phyloP scores from a whole-genome alignment of 2,797 vertebrate genomes.

The Alectoris magna region DNA sequence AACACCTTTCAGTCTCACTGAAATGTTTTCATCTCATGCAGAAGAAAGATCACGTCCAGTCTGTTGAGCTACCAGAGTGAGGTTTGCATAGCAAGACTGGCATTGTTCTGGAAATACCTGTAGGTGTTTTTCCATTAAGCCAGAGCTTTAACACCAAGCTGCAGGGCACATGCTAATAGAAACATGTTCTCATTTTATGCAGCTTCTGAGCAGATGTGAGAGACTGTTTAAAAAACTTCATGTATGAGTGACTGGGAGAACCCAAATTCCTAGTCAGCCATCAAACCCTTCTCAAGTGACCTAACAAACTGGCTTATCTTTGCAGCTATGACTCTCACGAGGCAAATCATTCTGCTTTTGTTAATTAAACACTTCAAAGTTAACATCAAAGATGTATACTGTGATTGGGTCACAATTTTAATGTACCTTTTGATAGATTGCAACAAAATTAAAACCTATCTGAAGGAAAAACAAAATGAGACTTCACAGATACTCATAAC shows the following conservation, averaged over 20 bases:
- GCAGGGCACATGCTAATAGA: fast-evolving
- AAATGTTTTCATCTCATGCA: neutral
- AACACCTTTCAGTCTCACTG: fast-evolving
- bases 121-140: neutral
- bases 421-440: neutral
- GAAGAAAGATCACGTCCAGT: neutral
- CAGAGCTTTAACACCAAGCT: neutral
- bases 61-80: neutral
- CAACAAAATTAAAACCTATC: neutral
- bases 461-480: neutral
- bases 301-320: neutral
- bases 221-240: neutral
- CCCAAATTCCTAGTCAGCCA: neutral
- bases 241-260: neutral
- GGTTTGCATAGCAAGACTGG: neutral
- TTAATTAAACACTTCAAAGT: neutral
- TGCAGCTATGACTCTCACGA: neutral
- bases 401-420: neutral
- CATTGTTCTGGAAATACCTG: neutral
- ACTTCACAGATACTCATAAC: neutral
- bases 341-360: neutral
- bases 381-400: neutral
- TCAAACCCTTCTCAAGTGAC: neutral
- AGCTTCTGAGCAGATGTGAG: neutral
- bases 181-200: fast-evolving